A percentile compares a stretch with the other conserved stretches of the same genome.
These are phyloP conservation scores for Leptinotarsa defecta DNA, from an alignment of 1,140 invertebrate genomes.

Conservation along the genomic window DNA sequence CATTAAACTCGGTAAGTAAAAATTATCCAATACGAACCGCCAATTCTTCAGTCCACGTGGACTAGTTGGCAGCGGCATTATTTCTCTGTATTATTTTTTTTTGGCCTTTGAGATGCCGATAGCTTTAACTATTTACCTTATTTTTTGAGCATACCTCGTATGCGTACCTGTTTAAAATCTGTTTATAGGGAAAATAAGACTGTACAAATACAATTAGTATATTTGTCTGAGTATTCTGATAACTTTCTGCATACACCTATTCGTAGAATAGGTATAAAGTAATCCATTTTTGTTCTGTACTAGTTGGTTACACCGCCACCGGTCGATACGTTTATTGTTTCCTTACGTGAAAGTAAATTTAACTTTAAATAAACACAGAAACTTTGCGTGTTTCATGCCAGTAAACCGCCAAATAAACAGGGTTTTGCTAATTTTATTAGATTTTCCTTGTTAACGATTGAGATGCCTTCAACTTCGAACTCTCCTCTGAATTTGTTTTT, in stretches of 20 bases:
- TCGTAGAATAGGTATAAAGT: neutral
- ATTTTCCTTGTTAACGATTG: slow-evolving; percentile 38
- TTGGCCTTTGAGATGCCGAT: no score
- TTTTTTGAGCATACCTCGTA: no score
- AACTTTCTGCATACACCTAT: neutral
- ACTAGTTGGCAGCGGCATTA: no score
- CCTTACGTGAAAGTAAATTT: slow-evolving; percentile 33
- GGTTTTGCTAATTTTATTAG: slow-evolving; percentile 42
- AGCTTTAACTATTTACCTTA: no score
- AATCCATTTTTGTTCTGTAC: neutral
- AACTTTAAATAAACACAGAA: slow-evolving; percentile 36
- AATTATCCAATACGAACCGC: no score
- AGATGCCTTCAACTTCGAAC: slow-evolving; percentile 32
- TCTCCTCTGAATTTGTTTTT: slow-evolving; percentile 31
- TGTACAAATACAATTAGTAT: no score
- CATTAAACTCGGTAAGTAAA: no score
- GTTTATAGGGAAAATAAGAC: no score
- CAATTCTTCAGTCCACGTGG: no score
- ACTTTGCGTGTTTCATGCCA: slow-evolving; percentile 27
- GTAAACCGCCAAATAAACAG: slow-evolving; percentile 34
- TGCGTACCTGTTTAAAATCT: no score
- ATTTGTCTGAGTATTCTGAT: no score
- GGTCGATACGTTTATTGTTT: slow-evolving; percentile 23
- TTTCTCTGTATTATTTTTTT: no score
- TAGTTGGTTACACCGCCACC: slow-evolving; percentile 13